phyloP scores from a whole-genome alignment of 2,113 vertebrate genomes.

The Perca flavescens region DNA sequence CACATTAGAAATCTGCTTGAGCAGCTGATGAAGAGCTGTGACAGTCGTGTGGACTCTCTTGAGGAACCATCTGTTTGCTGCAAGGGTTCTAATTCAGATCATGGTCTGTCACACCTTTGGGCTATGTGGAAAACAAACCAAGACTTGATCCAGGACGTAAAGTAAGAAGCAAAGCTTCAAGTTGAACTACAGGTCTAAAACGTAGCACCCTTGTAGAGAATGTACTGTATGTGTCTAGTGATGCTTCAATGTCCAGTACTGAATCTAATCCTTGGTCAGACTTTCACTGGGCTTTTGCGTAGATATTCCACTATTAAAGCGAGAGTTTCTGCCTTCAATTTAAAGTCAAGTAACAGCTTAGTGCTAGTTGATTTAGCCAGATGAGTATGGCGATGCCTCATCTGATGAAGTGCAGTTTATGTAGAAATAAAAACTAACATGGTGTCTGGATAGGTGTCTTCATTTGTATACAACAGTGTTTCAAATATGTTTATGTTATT shows the following conservation, averaged over 20 bases:
- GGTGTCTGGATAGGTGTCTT: neutral
- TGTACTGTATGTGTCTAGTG: constrained; percentile 2
- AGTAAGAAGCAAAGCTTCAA: neutral
- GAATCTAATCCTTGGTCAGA: constrained; percentile 17
- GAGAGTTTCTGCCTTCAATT: constrained; percentile 16
- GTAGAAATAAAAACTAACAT: constrained; percentile 15
- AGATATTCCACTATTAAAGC: constrained; percentile 5
- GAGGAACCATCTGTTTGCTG: constrained; percentile 55
- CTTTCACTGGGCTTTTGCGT: constrained; percentile 4
- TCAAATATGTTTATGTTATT: neutral
- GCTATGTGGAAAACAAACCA: constrained; percentile 10
- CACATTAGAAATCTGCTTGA: constrained; percentile 52
- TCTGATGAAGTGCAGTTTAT: constrained; percentile 29
- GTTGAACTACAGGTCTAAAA: neutral
- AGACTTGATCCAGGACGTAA: neutral
- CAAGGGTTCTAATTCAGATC: constrained; percentile 26
- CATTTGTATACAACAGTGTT: neutral
- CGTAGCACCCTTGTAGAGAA: neutral
- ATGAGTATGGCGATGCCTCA: neutral
- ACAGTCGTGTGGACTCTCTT: constrained; percentile 27
- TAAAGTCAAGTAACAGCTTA: constrained; percentile 13
- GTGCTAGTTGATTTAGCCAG: constrained; percentile 24
- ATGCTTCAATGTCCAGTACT: constrained; percentile 31
- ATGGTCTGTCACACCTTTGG: constrained; percentile 28
- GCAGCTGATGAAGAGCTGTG: constrained; percentile 51